Base-by-base conservation (phyloP, 2,113 vertebrate genomes). In the Megaceryle torquata region DNA sequence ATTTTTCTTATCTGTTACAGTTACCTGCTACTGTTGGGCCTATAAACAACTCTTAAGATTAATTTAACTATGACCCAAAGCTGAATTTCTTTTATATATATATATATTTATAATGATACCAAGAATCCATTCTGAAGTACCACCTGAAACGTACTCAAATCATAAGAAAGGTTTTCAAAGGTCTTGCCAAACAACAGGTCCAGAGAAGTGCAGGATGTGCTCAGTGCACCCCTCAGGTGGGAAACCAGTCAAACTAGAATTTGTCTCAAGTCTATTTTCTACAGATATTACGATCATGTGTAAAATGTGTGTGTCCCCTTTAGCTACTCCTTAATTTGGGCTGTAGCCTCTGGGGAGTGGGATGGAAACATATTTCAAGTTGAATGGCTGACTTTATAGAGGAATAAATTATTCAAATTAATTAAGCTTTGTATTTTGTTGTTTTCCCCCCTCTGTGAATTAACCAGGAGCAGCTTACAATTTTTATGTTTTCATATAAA, bases 391-490 rank as follows among this genome's bases (percentile, higher is more conserved):
- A 70, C 46, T 94, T 88, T 44, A 68, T 35, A 86, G 25, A 28
- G 13, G 20, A 94, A 88, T 81, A 88, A 17, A 51, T 86, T 91
- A 88, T 92, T 96, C 10, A 29, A 70, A 94, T 90, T 93, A 92
- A 90, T 88, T 75, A 90, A 81, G 44, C 33, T 84, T 88, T 78
- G 20, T 54, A 68, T 84, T 82, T 94, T 91, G 43, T 86, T 88
- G 17, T 41, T 86, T 71, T 4, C 50, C 10, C 9, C 51, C 7
- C 39, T 75, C 37, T 81, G 25, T 19, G 79, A 88, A 91, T 88
- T 81, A 86, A 75, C 9, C 17, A 84, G 56, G 24, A 83, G 6
- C 25, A 91, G 56, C 33, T 78, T 78, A 80, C n/a, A 70, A 33
- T 48, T 83, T 83, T 90, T 59, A 77, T 61, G 37, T 63, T 94